phyloP scores from a whole-genome alignment of 2,888 invertebrate genomes.

The Megaustenia siamemsis region DNA sequence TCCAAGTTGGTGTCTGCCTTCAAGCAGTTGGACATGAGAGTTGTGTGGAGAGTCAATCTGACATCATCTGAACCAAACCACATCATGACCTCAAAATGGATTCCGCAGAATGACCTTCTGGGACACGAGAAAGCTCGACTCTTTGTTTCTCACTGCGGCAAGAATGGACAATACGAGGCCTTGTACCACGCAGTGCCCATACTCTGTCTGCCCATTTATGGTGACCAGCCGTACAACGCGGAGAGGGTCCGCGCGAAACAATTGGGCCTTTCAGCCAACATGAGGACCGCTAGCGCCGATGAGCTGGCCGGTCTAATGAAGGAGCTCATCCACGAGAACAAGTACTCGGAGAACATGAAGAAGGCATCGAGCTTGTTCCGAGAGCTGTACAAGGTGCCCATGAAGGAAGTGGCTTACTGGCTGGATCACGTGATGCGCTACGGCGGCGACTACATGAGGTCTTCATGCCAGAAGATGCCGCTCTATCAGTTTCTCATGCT shows the following conservation, averaged over 20 bases:
- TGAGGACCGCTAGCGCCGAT: not conserved
- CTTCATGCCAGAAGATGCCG: slow-evolving; percentile 61
- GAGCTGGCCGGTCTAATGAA: slow-evolving; percentile 8
- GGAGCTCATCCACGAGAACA: not conserved
- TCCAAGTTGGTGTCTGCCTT: slow-evolving; percentile 54
- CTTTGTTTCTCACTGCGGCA: slow-evolving; percentile 69
- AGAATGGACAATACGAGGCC: slow-evolving; percentile 67
- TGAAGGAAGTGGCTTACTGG: slow-evolving; percentile 65
- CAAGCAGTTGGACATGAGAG: slow-evolving; percentile 15
- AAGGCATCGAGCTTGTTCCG: slow-evolving; percentile 50
- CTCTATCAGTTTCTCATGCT: slow-evolving; percentile 65
- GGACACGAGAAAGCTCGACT: slow-evolving; percentile 62
- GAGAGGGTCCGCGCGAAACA: slow-evolving; percentile 49
- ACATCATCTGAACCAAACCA: slow-evolving; percentile 52
- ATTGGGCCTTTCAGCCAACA: slow-evolving; percentile 16
- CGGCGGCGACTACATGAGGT: slow-evolving; percentile 65
- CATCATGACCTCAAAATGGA: slow-evolving; percentile 60
- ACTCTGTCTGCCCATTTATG: not conserved
- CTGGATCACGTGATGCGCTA: slow-evolving; percentile 68
- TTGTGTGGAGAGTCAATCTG: slow-evolving; percentile 53
- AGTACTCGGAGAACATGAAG: slow-evolving; percentile 51
- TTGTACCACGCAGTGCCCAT: slow-evolving; percentile 58
- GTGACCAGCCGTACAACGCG: slow-evolving; percentile 59
- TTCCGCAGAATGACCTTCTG: slow-evolving; percentile 66
- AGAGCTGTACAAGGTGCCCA: slow-evolving; percentile 57